phyloP scores from a whole-genome alignment of 1,140 invertebrate species.

The Anastatus disparis region DNA sequence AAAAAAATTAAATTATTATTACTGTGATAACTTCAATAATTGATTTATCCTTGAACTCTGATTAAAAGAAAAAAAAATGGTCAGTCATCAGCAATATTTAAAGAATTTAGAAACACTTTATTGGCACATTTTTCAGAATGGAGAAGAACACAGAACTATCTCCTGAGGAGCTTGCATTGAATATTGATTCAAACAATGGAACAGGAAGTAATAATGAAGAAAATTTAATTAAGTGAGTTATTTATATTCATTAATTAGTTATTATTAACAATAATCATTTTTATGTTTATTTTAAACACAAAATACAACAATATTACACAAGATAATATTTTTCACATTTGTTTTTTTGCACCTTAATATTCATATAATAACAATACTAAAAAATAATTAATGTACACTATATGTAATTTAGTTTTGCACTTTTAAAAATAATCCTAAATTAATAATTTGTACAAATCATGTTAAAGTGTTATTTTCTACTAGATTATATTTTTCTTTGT shows the following conservation, averaged over 20 bases:
- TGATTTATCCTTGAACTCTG: neutral
- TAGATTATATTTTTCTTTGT: slow-evolving; percentile 9
- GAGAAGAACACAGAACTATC: neutral
- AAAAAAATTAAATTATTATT: no score
- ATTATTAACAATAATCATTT: neutral
- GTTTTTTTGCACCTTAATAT: neutral
- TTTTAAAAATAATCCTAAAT: no score
- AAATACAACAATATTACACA: neutral
- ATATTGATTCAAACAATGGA: neutral
- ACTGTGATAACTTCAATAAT: no score
- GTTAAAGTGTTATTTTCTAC: neutral
- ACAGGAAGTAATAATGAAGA: neutral
- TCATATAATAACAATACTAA: neutral
- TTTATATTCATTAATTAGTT: neutral
- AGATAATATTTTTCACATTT: slow-evolving; percentile 19
- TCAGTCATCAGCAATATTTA: neutral
- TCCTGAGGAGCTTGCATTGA: neutral
- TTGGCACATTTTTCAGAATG: slow-evolving; percentile 15
- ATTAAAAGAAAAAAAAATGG: neutral
- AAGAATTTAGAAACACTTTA: neutral
- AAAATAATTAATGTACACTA: no score
- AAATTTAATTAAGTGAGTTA: slow-evolving; percentile 14
- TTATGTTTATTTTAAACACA: neutral
- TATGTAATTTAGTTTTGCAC: no score
- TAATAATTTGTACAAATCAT: no score